Evolutionary conservation across 1,140 invertebrate species (phyloP), one percentile per base, ranked within the genome.

Genomic region (Idris sp.): DNA sequence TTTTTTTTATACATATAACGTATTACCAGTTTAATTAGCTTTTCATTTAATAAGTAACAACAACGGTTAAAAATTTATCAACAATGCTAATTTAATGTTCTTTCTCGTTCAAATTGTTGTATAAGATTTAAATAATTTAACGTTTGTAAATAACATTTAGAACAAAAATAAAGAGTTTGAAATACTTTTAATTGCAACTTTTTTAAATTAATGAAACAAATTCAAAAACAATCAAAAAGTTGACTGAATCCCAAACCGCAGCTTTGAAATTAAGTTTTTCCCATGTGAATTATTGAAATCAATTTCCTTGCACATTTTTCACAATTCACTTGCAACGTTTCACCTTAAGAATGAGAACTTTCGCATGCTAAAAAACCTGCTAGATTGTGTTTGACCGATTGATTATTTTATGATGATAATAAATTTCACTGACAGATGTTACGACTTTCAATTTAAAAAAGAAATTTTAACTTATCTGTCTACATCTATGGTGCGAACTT

Each of bases 281-380:
- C 35, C 56, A 43, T 62, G 49, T 72, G 68, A 64, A 64, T 64
- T 56, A 64, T 64, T 71, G 48, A 62, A 71, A 62, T 71, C 56
- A 56, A 71, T 71, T 71, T 54, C 19, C 31, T 35, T 6, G 8
- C 9, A 15, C 46, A 44, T 51, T 72, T 64, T 72, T 64, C 35
- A 28, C 48, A 15, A 49, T 35, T 38, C 19, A 13, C 10, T 61
- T 59, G 30, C 41, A 49, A 56, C 10, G 15, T 48, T 9, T 1
- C 9, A 25, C 22, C 10, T n/a, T 59, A 38, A 61, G 46, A 69
- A 30, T 30, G 14, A 13, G n/a, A 53, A 38, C 11, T 48, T 41
- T 43, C 26, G n/a, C 38, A 7, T 51, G 28, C 14, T 41, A 8
- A 64, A 25, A 64, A 40, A 51, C 59, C n/a, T 14, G 6, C 13